Conservation (phyloP, 2,113 vertebrate species). For the Lepisosteus oculatus region DNA sequence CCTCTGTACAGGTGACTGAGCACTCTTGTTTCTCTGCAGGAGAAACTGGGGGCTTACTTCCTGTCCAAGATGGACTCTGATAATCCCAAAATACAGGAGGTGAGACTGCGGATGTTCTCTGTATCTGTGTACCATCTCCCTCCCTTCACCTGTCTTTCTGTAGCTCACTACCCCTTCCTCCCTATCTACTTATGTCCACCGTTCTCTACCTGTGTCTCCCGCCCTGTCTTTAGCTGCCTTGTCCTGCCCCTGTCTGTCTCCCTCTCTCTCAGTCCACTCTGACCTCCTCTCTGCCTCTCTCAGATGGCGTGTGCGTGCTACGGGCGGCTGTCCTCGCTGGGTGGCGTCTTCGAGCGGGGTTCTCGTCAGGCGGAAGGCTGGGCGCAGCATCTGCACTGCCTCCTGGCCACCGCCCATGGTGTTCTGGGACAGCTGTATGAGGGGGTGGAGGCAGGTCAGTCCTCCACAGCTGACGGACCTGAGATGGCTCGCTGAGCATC, state of each 20-base stretch:
- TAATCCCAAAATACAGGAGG: conserved; percentile 76
- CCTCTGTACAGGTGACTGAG: too few relatives aligned
- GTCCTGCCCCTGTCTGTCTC: neutral
- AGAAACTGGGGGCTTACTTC: conserved; percentile 80
- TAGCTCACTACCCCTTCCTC: neutral
- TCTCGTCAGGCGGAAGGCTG: conserved; percentile 75
- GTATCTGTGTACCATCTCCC: neutral
- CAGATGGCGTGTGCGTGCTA: conserved; percentile 86
- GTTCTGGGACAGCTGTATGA: conserved; percentile 73
- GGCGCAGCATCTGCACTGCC: conserved; percentile 79
- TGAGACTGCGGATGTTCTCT: conserved; percentile 31
- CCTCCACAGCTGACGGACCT: neutral
- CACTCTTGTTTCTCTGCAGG: conserved; percentile 49
- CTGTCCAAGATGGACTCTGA: conserved; percentile 75
- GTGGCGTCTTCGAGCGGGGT: conserved; percentile 75
- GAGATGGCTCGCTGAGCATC: too few relatives aligned
- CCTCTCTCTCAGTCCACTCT: neutral
- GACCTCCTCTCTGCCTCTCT: neutral
- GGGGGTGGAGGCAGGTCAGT: conserved; percentile 69
- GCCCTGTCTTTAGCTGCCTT: neutral
- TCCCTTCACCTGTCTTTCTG: neutral
- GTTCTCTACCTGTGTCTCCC: neutral
- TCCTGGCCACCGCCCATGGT: conserved; percentile 73
- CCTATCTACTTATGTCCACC: neutral
- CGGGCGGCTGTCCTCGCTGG: conserved; percentile 72